Evolutionary conservation across 2,888 invertebrate species (phyloP), one percentile per base, ranked within the genome.

Genomic region (Bhutanitis thaidina): DNA sequence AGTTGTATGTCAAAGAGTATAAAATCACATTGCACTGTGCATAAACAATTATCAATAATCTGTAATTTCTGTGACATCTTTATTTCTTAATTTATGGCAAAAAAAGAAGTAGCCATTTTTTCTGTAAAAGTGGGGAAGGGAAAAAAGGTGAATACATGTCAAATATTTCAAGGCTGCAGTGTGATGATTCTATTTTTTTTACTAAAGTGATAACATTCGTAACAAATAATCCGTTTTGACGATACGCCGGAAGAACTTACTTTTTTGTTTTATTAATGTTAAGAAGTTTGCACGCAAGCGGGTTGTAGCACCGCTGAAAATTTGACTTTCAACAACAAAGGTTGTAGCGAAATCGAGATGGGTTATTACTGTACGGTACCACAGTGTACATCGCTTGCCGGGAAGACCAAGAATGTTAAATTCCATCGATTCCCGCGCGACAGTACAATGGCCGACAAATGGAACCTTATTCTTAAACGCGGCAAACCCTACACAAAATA

Each of bases 351-450:
- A 59, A 58, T 58, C 59, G 79, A 73, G 68, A 90, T 90, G 90
- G 88, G 88, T 75, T 90, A 90, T 77, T 90, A 90, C 74, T 90
- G 90, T 64, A 90, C 90, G 10, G 90, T 90, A 58, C 90, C 90
- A 57, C 90, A 88, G 73, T 90, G 90, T 69, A 90, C 90, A 44
- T 90, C 90, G 54, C 79, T 90, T 58, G 90, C 90, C 80, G 90
- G 90, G 75, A 90, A 88, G 74, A 86, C 90, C 68, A 90, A 90
- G 69, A 90, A 90, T 64, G 90, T 90, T 67, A 87, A 87, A 62
- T 90, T 90, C 65, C 90, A 90, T 67, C 80, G 83, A 57, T 90
- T 90, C 61, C 90, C 90, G 13, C 77, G 86, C 58, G 88, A 90
- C 59, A 56, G 43, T 34, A 59, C 61, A 27, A 79, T 90, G 80